phyloP scores from a whole-genome alignment of 2,888 invertebrate genomes.

The Leptopilina myrica region DNA sequence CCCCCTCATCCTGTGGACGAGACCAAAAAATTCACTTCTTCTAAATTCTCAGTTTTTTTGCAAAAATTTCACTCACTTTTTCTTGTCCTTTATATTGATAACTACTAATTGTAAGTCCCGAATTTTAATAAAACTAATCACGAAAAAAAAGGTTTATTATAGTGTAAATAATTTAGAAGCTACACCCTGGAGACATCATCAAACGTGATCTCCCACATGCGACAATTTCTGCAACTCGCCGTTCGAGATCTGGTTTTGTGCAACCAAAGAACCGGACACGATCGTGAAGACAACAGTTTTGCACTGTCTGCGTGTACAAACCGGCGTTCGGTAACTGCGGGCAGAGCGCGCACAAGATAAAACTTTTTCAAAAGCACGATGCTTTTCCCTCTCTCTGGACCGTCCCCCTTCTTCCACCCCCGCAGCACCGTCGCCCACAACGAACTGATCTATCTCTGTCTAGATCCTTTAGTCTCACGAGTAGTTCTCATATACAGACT shows the following conservation, averaged over 20 bases:
- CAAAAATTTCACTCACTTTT: background rate
- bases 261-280: conserved; percentile 40
- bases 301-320: conserved; percentile 61
- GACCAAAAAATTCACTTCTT: conserved; percentile 29
- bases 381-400: conserved; percentile 49
- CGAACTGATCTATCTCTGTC: conserved; percentile 34
- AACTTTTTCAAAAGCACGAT: conserved; percentile 73
- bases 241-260: conserved; percentile 23
- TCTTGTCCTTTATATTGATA: background rate
- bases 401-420: conserved; percentile 46
- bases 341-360: conserved; percentile 73
- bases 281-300: conserved; percentile 27
- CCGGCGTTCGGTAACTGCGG: conserved; percentile 75
- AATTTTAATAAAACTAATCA: background rate
- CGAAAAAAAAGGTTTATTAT: background rate
- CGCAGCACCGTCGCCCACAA: background rate
- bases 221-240: conserved; percentile 13
- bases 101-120: no score
- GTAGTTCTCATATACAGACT: conserved; percentile 4
- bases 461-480: background rate
- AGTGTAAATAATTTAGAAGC: conserved; percentile 7
- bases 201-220: conserved; percentile 10
- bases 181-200: conserved; percentile 25
- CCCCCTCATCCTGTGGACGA: conserved; percentile 39
- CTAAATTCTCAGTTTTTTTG: conserved; percentile 4